Percentiles rank a stretch among this genome's conserved stretches.
Conservation (phyloP, 1,140 invertebrate species). For the Dysdera silvatica region DNA sequence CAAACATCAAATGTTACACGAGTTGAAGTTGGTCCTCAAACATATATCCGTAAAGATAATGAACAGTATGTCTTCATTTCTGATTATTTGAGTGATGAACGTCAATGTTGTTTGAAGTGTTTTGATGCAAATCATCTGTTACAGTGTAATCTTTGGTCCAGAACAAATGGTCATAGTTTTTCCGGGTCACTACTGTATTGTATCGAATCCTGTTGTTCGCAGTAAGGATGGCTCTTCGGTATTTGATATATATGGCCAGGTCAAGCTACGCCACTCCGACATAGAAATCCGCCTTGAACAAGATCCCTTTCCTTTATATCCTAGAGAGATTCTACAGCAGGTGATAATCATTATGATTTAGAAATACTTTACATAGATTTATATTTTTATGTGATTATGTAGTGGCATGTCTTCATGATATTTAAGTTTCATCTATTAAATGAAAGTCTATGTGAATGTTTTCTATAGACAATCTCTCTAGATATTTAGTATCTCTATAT, state of each 20-base stretch:
- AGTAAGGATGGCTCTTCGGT: conserved; percentile 42
- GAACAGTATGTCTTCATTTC: conserved; percentile 48
- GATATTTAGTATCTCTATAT: too few species aligned
- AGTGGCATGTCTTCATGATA: too few species aligned
- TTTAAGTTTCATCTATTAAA: too few species aligned
- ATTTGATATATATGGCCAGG: conserved; percentile 44
- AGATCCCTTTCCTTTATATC: conserved; percentile 51
- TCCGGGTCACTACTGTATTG: conserved; percentile 49
- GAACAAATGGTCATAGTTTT: conserved; percentile 49
- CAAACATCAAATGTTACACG: conserved; percentile 50
- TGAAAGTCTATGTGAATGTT: too few species aligned
- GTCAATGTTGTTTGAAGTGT: too few species aligned
- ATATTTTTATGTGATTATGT: too few species aligned
- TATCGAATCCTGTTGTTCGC: conserved; percentile 47
- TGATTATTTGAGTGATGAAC: too few species aligned
- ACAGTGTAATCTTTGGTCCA: too few species aligned
- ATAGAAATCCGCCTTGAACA: conserved; percentile 48
- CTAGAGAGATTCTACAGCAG: conserved; percentile 49
- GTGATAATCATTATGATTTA: too few species aligned
- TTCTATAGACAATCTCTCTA: too few species aligned
- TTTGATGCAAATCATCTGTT: too few species aligned
- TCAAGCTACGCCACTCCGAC: conserved; percentile 46
- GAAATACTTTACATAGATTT: too few species aligned
- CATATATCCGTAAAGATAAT: conserved; percentile 50
- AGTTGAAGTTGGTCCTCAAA: conserved; percentile 49